These are phyloP conservation scores for Nipponia nippon DNA, from an alignment of 2,113 vertebrate genomes.

Conservation along the genomic window DNA sequence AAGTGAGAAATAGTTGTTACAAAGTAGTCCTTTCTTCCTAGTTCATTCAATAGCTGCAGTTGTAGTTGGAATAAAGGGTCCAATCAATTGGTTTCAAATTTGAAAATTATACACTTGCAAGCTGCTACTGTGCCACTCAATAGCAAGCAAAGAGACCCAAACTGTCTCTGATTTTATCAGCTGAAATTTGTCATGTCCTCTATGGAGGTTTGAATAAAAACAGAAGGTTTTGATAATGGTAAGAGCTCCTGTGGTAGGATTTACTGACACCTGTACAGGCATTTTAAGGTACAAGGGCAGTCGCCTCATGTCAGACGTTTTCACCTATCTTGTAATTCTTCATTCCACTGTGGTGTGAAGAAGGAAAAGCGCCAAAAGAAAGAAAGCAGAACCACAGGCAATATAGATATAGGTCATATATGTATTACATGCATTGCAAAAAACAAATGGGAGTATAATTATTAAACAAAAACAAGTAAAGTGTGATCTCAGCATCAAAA, in stretches of 20 bases:
- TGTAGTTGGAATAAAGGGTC: conserved; percentile 79
- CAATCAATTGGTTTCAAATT: conserved; percentile 87
- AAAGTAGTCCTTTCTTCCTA: conserved; percentile 71
- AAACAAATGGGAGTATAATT: neutral
- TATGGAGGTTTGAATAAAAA: conserved; percentile 44
- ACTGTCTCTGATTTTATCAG: conserved; percentile 49
- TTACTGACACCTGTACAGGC: conserved; percentile 43
- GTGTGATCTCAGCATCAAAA: neutral
- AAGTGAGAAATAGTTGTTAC: conserved; percentile 71
- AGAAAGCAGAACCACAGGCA: neutral
- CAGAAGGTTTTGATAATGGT: conserved; percentile 53
- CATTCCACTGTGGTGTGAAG: neutral
- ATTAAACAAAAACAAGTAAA: neutral
- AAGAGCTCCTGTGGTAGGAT: conserved; percentile 19
- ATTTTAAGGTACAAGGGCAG: conserved; percentile 49
- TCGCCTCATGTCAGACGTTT: conserved; percentile 5
- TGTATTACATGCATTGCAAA: neutral
- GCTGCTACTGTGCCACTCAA: conserved; percentile 77
- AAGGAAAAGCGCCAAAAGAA: neutral
- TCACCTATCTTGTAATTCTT: conserved; percentile 16
- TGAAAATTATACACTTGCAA: conserved; percentile 85
- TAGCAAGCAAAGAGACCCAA: conserved; percentile 69
- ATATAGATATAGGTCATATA: neutral
- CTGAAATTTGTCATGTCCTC: conserved; percentile 35
- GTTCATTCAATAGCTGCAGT: conserved; percentile 72